Evolutionary conservation across 2,797 vertebrate genomes (phyloP).

Genomic region (Graptemys geographica): DNA sequence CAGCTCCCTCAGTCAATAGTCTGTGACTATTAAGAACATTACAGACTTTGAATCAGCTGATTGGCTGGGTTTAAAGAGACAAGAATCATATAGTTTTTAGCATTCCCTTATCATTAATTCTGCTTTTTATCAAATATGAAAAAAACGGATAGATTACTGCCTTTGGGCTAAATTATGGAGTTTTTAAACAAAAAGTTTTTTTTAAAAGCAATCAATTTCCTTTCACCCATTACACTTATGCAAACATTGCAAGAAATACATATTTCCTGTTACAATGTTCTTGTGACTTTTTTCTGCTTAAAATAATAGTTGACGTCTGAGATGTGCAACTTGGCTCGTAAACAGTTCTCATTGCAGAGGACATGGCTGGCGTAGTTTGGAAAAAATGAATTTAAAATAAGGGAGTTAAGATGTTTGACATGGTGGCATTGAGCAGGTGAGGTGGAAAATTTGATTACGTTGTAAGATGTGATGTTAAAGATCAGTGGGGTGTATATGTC

Average conservation of each 20-base stretch:
- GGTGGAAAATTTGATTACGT: neutral
- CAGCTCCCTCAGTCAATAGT: neutral
- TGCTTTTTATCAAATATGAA: neutral
- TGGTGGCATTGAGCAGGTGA: neutral
- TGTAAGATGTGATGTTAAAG: neutral
- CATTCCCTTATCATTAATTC: neutral
- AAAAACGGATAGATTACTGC: neutral
- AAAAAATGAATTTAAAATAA: neutral
- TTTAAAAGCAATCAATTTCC: neutral
- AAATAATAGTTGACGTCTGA: neutral
- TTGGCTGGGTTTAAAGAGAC: neutral
- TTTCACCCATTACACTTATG: neutral
- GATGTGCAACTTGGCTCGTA: neutral
- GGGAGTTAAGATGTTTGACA: neutral
- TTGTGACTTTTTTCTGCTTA: neutral
- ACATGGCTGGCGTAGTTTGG: neutral
- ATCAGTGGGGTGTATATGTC: neutral
- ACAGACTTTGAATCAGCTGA: neutral
- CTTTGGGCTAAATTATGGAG: too few relatives aligned
- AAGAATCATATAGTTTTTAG: neutral
- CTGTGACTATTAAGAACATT: neutral
- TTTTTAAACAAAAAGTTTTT: too few relatives aligned
- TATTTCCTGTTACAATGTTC: neutral
- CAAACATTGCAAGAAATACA: neutral
- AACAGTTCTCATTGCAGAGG: neutral